Base-by-base conservation (phyloP, 2,888 invertebrate genomes). In the Caradrina clavipalpis region DNA sequence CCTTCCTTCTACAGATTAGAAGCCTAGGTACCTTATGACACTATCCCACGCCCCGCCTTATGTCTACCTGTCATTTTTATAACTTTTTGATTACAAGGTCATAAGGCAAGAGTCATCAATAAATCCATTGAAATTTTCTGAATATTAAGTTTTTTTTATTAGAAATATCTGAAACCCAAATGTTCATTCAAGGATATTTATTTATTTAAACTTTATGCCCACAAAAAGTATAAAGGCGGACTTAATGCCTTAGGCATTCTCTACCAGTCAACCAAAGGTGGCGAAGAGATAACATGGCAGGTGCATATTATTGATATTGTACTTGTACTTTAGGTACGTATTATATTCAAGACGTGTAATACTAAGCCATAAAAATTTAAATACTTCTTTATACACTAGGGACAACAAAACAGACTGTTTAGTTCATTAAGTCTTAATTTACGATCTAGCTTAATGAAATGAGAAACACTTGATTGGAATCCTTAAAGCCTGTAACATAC, bases 351-450 rank as follows among this genome's bases (percentile, higher is more conserved):
- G 45, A 45, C 4, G 5, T 45, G 17, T 15, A 2, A 17, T 49
- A 35, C n/a, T 35, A 22, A 45, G 11, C n/a, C 7, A 26, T 39
- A 15, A 49, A 53, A 22, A 4, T n/a, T 1, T 17, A 50, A 42
- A 45, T 42, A 57, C 11, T 57, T 73, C n/a, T 47, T 49, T 8
- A 53, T 21, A 39, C 21, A 50, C 45, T 45, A 67, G 26, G 60
- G 35, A 55, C 39, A 19, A 55, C 42, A 69, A 45, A 13, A 54
- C 54, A 31, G 35, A 45, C 45, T 54, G 51, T 63, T 73, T 60
- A 72, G 61, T 80, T 73, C 67, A 54, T 82, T 83, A 78, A 77
- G 80, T 78, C 76, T 78, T 82, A 76, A 84, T 87, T 86, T 83
- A 77, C 80, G 78, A 70, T 61, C 60, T 31, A 60, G 62, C 66